Base-by-base conservation (phyloP, 2,797 vertebrate species). In the Falco berigora region DNA sequence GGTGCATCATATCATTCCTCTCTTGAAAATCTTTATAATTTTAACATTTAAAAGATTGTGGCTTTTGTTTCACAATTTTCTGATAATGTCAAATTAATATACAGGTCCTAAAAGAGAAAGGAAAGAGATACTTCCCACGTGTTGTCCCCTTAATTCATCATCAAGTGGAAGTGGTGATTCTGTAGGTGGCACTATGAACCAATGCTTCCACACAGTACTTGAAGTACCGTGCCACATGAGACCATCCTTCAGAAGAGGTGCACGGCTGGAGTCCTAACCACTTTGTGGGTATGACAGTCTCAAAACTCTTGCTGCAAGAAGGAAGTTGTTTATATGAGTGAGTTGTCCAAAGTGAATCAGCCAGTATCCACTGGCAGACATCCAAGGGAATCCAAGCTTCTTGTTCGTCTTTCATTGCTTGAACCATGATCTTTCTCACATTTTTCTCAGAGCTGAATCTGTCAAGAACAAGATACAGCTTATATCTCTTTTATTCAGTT, bases 111-210 rank as follows among this genome's bases (percentile, higher is more conserved):
- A 56, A 73, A 83, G 23, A 80, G 40, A 55, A 68, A 62, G 24
- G 38, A 55, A 55, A 42, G 32, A 84, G 23, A 56, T 12, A 6
- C 11, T 80, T 17, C 53, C 32, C 72, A 44, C 0, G 0, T n/a
- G 12, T 36, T 22, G 10, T 47, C 6, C 34, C 5, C 8, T 86
- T 52, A 47, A 61, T 17, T 62, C 18, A 30, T 36, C 24, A 67
- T 22, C 50, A 34, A 68, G 58, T 40, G 42, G 28, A 89, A 87
- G 17, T 19, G 38, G 22, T 59, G 46, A 36, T 88, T 95, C 64
- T 96, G 85, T 69, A 96, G 58, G 58, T 84, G 85, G 82, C 87
- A 86, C 76, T 83, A 47, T 73, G 91, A 92, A 56, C 44, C 42
- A 86, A n/a, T 7, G 68, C 56, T 83, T 87, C 56, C 34, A 19